Conservation (phyloP, 30 jellyfish, hydroid and myxozoan genomes). For the Hydra vulgaris region DNA sequence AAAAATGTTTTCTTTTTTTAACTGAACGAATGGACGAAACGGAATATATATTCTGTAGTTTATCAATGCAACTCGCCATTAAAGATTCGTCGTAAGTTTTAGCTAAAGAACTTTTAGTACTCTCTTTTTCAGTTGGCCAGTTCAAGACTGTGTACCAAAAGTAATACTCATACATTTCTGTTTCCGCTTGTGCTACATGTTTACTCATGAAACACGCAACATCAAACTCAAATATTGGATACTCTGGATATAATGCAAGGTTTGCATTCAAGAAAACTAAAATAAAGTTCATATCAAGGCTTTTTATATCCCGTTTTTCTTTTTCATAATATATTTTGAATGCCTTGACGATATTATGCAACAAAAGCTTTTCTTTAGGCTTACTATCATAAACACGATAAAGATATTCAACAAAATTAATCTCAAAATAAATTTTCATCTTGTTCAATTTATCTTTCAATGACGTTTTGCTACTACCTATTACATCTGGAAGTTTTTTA, state of each 20-base stretch:
- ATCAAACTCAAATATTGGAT: neutral
- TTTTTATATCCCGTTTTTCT: neutral
- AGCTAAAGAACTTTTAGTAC: neutral
- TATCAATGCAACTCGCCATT: neutral
- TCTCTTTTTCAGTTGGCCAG: neutral
- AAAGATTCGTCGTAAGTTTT: neutral
- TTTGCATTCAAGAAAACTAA: neutral
- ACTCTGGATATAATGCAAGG: neutral
- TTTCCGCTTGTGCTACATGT: neutral
- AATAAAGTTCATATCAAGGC: neutral
- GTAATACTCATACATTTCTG: neutral
- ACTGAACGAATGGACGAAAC: neutral
- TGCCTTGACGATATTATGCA: neutral
- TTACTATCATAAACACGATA: neutral
- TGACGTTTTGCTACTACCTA: neutral
- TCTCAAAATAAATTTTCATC: neutral
- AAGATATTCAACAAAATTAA: neutral
- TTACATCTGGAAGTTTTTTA: neutral
- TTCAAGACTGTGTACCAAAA: neutral
- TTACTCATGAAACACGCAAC: neutral
- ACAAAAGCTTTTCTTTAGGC: neutral
- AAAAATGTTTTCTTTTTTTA: neutral
- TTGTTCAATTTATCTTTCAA: neutral
- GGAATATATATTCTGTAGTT: neutral
- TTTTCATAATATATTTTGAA: neutral